A percentile compares a stretch with the other conserved stretches of the same genome.
Conservation (phyloP, 64 coral and sea anemone species). For the Platygyra sinensis region DNA sequence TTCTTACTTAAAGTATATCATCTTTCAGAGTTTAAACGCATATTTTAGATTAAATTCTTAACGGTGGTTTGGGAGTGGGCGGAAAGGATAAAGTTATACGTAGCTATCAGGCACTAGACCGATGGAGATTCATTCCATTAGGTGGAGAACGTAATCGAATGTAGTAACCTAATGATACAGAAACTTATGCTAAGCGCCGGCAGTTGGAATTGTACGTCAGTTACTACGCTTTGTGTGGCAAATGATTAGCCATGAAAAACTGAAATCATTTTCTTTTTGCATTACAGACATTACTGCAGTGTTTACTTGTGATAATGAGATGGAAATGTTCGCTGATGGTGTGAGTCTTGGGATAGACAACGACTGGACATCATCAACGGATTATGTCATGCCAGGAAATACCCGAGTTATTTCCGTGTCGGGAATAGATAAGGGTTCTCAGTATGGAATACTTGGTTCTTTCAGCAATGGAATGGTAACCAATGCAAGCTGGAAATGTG, state of each 20-base stretch:
- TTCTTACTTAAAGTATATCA: too few species aligned
- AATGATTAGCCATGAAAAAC: background rate
- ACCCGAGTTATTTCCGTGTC: background rate
- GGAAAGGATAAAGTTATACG: too few species aligned
- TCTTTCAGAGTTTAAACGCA: too few species aligned
- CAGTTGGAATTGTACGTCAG: too few species aligned
- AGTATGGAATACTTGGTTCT: constrained; percentile 34
- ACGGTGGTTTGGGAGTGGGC: too few species aligned
- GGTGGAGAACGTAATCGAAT: too few species aligned
- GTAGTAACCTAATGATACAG: too few species aligned
- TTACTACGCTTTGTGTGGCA: background rate
- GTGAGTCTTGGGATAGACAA: background rate
- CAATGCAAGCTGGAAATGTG: constrained; percentile 33
- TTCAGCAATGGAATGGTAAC: constrained; percentile 49
- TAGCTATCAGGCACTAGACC: too few species aligned
- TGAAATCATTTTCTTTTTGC: background rate
- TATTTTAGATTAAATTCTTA: too few species aligned
- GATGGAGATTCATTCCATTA: too few species aligned
- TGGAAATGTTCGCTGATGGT: constrained; percentile 12
- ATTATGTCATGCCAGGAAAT: background rate
- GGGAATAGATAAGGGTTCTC: background rate
- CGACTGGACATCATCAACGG: background rate
- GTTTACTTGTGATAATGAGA: background rate
- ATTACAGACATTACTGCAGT: background rate
- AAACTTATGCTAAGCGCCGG: too few species aligned